Evolutionary conservation across 92 coral and sea anemone species (phyloP).

Genomic region (Umimayanthus chanpuru): DNA sequence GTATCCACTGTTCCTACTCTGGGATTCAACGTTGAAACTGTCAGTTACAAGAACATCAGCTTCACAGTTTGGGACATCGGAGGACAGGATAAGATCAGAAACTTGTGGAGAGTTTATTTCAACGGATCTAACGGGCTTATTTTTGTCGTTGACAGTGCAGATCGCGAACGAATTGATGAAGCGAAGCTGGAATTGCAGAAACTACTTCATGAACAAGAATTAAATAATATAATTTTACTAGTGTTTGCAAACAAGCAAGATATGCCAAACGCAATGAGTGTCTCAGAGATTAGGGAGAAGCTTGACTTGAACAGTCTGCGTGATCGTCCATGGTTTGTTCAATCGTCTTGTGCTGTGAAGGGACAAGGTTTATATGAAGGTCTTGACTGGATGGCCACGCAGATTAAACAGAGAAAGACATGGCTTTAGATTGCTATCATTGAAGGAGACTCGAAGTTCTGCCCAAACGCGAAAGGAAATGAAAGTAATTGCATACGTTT

Average conservation of each 20-base stretch:
- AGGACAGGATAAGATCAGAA: conserved; percentile 97
- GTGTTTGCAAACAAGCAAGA: conserved; percentile 97
- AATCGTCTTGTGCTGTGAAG: conserved; percentile 90
- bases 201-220: conserved; percentile 80
- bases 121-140: conserved; percentile 90
- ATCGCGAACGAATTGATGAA: conserved; percentile 85
- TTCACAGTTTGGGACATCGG: conserved; percentile 99
- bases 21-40: conserved; percentile 98
- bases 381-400: conserved; percentile 94
- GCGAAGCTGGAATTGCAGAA: conserved; percentile 79
- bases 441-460: background rate
- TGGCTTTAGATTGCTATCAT: conserved; percentile 58
- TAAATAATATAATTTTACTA: conserved; percentile 77
- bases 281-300: conserved; percentile 89
- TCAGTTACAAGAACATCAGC: conserved; percentile 86
- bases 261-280: conserved; percentile 84
- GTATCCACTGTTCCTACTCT: conserved; percentile 93
- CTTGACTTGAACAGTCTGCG: conserved; percentile 78
- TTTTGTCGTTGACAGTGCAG: conserved; percentile 93
- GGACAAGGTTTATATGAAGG: conserved; percentile 95
- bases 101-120: conserved; percentile 94
- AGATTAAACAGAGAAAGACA: conserved; percentile 70
- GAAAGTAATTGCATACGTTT: background rate
- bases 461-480: background rate
- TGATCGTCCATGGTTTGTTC: conserved; percentile 92